Percentiles rank a stretch among this genome's conserved stretches.
phyloP scores from a whole-genome alignment of 1,140 invertebrate species.

The Galendromus occidentalis region DNA sequence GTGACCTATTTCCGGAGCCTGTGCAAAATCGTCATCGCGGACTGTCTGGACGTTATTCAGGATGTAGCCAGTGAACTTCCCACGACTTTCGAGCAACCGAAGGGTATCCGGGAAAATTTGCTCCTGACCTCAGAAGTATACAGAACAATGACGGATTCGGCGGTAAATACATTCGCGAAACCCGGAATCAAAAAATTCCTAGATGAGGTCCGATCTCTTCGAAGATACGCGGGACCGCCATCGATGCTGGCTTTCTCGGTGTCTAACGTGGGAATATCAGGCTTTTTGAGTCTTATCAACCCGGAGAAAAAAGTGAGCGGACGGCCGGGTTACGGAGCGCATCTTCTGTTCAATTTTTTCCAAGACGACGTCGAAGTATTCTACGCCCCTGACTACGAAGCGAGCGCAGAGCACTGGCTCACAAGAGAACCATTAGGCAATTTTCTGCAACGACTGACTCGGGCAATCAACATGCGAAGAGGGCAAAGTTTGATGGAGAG shows the following conservation, averaged over 20 bases:
- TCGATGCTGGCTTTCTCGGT: background rate
- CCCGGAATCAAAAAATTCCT: background rate
- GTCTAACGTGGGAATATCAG: background rate
- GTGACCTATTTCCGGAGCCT: background rate
- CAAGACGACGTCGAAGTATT: background rate
- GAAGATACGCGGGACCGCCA: background rate
- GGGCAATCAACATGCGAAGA: too few species aligned
- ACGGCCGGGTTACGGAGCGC: background rate
- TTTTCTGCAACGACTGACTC: too few species aligned
- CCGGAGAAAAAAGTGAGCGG: background rate
- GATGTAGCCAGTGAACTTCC: background rate
- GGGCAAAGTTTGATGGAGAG: too few species aligned
- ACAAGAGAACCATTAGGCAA: too few species aligned
- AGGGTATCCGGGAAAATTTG: background rate
- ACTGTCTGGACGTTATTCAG: background rate
- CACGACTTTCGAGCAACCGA: background rate
- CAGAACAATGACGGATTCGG: background rate
- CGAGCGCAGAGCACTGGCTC: too few species aligned
- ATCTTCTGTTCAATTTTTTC: background rate
- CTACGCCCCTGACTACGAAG: background rate
- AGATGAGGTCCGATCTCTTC: background rate
- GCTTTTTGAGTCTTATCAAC: background rate
- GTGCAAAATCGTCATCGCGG: background rate
- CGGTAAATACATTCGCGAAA: background rate
- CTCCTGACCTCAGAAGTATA: background rate